These are phyloP conservation scores for Yponomeuta cagnagella DNA, from an alignment of 2,888 invertebrate genomes.

Conservation along the genomic window DNA sequence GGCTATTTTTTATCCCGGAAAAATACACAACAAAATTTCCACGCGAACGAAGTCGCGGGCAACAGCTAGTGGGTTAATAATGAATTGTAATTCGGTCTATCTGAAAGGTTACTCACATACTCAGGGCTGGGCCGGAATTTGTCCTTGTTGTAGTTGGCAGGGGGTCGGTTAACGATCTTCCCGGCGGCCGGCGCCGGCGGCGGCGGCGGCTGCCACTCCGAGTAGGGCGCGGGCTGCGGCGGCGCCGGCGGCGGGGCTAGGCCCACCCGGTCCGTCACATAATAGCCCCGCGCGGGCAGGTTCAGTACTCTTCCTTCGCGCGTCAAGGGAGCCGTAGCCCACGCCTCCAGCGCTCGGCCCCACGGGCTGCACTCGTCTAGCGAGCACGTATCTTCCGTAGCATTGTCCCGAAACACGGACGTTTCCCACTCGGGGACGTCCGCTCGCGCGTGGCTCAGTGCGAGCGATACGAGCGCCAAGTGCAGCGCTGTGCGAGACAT, in stretches of 20 bases:
- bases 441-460: background rate
- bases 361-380: slow-evolving; percentile 64
- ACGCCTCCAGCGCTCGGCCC: slow-evolving; percentile 79
- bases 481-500: slow-evolving; percentile 23
- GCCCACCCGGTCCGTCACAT: slow-evolving; percentile 49
- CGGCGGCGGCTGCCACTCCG: slow-evolving; percentile 52
- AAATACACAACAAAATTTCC: no score
- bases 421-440: slow-evolving; percentile 13
- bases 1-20: no score
- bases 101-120: slow-evolving; percentile 41
- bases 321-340: slow-evolving; percentile 65
- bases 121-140: slow-evolving; percentile 48
- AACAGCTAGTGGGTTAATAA: no score
- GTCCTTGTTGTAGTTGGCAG: slow-evolving; percentile 53
- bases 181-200: slow-evolving; percentile 44
- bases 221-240: slow-evolving; percentile 39
- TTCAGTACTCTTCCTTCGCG: slow-evolving; percentile 65
- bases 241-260: slow-evolving; percentile 26
- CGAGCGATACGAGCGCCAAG: background rate
- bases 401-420: slow-evolving; percentile 26
- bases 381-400: slow-evolving; percentile 24
- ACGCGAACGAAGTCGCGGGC: no score
- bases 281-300: slow-evolving; percentile 57
- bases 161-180: slow-evolving; percentile 66
- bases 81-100: no score